Evolutionary conservation across 2,888 invertebrate genomes (phyloP).

Genomic region (Brachylomia viminalis): DNA sequence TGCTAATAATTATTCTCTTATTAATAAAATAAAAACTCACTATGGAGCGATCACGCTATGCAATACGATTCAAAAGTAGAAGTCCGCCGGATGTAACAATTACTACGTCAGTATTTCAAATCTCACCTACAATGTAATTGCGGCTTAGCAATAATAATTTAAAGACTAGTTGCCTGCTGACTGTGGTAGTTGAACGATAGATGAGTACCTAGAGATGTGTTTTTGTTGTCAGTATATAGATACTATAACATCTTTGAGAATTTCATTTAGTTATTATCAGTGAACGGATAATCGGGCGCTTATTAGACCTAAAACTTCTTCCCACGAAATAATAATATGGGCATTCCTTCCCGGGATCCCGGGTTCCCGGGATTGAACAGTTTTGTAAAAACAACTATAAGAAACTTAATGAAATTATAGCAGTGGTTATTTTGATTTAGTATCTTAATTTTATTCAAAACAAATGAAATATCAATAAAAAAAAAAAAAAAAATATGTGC

Average conservation of each 20-base stretch:
- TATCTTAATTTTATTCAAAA: no score
- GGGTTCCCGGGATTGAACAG: no score
- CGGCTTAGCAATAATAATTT: conserved; percentile 15
- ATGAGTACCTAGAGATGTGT: background rate
- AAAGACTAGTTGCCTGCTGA: background rate
- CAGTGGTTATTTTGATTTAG: no score
- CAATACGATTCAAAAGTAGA: background rate
- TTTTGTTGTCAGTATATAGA: background rate
- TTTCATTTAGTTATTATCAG: background rate
- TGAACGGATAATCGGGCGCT: no score
- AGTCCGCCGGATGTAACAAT: conserved; percentile 19
- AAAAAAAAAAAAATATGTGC: no score
- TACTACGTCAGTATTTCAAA: conserved; percentile 24
- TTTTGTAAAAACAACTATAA: no score
- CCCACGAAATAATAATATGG: no score
- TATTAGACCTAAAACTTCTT: no score
- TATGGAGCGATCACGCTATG: background rate
- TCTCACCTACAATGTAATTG: background rate
- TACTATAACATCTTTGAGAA: background rate
- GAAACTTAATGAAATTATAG: no score
- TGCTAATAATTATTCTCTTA: background rate
- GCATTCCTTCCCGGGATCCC: no score
- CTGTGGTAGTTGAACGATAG: background rate
- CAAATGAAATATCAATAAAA: no score
- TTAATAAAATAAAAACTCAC: background rate